Percentiles rank a stretch among this genome's conserved stretches.
phyloP scores from a whole-genome alignment of 2,888 invertebrate species.

The Acrobasis repandana region DNA sequence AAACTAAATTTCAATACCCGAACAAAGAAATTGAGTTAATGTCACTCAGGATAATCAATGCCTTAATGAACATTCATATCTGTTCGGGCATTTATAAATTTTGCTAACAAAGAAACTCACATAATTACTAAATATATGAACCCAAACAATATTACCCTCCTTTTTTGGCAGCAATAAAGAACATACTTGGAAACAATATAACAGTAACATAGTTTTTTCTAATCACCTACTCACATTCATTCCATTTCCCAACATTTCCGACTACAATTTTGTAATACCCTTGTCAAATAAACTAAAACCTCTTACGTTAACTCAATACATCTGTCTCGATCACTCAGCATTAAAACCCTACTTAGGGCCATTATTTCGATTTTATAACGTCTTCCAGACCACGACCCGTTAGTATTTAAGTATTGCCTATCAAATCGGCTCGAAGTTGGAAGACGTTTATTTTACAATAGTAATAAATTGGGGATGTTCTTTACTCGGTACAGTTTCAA shows the following conservation, averaged over 20 bases:
- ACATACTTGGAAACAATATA: too few relatives aligned
- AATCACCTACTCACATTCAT: not conserved
- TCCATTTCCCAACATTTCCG: not conserved
- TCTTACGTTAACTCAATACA: not conserved
- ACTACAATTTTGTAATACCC: not conserved
- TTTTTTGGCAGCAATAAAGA: too few relatives aligned
- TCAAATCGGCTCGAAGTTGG: slow-evolving; percentile 1
- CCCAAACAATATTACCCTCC: too few relatives aligned
- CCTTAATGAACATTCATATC: too few relatives aligned
- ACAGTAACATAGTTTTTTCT: too few relatives aligned
- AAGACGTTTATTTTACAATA: slow-evolving; percentile 9
- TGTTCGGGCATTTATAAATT: too few relatives aligned
- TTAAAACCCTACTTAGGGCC: slow-evolving; percentile 8
- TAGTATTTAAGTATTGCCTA: slow-evolving; percentile 11
- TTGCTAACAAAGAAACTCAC: too few relatives aligned
- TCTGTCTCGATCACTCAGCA: not conserved
- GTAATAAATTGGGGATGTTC: not conserved
- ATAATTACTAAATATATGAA: too few relatives aligned
- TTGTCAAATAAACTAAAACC: not conserved
- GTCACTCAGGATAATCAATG: too few relatives aligned
- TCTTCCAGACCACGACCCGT: not conserved
- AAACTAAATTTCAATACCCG: too few relatives aligned
- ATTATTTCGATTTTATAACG: slow-evolving; percentile 12
- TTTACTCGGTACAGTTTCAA: not conserved
- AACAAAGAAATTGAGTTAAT: too few relatives aligned